Percentiles rank a stretch among this genome's conserved stretches.
Conservation (phyloP, 2,797 vertebrate genomes). For the Coregonus ussuriensis region DNA sequence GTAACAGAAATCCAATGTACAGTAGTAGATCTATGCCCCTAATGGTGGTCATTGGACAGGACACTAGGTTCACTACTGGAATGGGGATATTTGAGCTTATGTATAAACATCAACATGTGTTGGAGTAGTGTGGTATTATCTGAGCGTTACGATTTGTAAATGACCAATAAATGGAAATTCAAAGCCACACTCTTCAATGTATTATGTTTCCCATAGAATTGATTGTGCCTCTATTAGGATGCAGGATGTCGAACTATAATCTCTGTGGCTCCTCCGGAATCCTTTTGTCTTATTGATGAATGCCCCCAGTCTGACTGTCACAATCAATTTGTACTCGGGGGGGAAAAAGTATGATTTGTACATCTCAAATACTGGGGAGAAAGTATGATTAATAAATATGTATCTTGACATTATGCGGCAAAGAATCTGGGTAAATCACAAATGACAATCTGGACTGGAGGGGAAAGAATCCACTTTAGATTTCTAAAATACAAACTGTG, state of each 20-base stretch:
- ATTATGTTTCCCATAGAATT: slow-evolving; percentile 33
- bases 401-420: slow-evolving; percentile 10
- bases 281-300: slow-evolving; percentile 55
- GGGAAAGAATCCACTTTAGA: slow-evolving; percentile 32
- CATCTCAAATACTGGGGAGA: not conserved
- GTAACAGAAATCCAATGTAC: too few relatives aligned
- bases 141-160: slow-evolving; percentile 20
- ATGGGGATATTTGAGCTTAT: not conserved
- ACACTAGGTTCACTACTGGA: not conserved
- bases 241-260: slow-evolving; percentile 33
- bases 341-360: slow-evolving; percentile 14
- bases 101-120: not conserved
- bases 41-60: not conserved
- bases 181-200: not conserved
- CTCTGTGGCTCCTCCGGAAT: slow-evolving; percentile 32
- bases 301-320: slow-evolving; percentile 35
- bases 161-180: not conserved
- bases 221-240: slow-evolving; percentile 54
- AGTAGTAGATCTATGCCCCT: not conserved
- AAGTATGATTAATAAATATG: slow-evolving; percentile 53
- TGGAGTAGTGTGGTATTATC: slow-evolving; percentile 27
- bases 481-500: slow-evolving; percentile 47
- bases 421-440: slow-evolving; percentile 22
- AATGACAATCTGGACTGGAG: slow-evolving; percentile 13
- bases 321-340: slow-evolving; percentile 57